Conservation (phyloP, 2,888 invertebrate species). For the Synanthedon formicaeformis region DNA sequence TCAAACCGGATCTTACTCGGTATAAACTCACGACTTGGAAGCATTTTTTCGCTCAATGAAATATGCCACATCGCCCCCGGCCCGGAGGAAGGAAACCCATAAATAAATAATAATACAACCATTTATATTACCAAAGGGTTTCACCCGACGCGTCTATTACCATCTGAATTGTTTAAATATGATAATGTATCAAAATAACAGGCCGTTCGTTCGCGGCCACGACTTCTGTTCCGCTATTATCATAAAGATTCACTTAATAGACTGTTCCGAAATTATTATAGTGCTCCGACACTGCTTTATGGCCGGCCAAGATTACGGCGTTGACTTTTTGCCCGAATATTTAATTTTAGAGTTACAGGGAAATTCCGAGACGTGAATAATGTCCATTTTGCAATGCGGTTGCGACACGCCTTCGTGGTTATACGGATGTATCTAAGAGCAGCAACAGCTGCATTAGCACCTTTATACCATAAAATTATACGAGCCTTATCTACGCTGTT, state of each 20-base stretch:
- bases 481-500: slow-evolving; percentile 25
- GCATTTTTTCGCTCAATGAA: slow-evolving; percentile 68
- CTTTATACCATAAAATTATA: slow-evolving; percentile 19
- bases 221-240: slow-evolving; percentile 66
- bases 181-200: slow-evolving; percentile 70
- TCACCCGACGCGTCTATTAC: slow-evolving; percentile 68
- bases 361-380: slow-evolving; percentile 26
- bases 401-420: neutral
- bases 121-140: slow-evolving; percentile 72
- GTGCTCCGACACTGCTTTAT: slow-evolving; percentile 58
- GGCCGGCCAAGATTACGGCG: slow-evolving; percentile 39
- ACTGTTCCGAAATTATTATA: slow-evolving; percentile 66
- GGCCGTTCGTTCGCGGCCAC: slow-evolving; percentile 56
- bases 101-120: slow-evolving; percentile 71
- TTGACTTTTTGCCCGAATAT: slow-evolving; percentile 35
- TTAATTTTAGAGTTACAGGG: slow-evolving; percentile 29
- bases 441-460: slow-evolving; percentile 11
- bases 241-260: slow-evolving; percentile 70
- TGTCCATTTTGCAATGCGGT: slow-evolving; percentile 6
- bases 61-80: slow-evolving; percentile 64
- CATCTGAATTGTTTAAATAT: slow-evolving; percentile 71
- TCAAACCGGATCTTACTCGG: slow-evolving; percentile 57
- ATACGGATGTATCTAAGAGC: slow-evolving; percentile 5
- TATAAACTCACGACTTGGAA: slow-evolving; percentile 65
- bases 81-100: slow-evolving; percentile 65